Evolutionary conservation across 2,797 vertebrate genomes (phyloP).

Genomic region (Mareca penelope): DNA sequence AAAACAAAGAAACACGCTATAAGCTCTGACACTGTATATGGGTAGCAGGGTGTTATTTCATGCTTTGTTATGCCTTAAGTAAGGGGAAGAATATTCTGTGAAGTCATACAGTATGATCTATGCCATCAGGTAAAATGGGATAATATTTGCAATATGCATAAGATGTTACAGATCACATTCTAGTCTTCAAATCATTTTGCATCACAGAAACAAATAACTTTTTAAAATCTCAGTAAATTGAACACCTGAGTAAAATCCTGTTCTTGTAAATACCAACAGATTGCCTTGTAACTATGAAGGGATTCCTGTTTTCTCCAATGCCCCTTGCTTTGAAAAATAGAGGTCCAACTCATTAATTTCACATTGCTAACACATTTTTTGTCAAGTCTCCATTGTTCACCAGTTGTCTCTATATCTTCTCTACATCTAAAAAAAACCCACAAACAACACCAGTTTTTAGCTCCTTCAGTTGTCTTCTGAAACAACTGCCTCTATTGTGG

Average conservation of each 20-base stretch:
- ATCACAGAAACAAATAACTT: background rate
- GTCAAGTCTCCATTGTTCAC: background rate
- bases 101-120: background rate
- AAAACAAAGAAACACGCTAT: background rate
- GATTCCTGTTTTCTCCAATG: background rate
- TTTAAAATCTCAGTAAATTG: background rate
- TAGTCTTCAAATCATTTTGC: background rate
- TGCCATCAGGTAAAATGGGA: conserved; percentile 15
- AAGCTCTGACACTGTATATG: conserved; percentile 5
- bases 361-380: background rate
- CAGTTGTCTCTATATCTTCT: background rate
- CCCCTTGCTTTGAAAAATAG: background rate
- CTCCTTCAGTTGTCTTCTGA: background rate
- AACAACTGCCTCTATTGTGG: background rate
- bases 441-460: background rate
- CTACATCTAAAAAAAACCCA: background rate
- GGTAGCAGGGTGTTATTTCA: conserved; percentile 22
- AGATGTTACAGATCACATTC: conserved; percentile 5
- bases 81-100: conserved; percentile 20
- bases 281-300: background rate
- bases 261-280: background rate
- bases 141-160: background rate
- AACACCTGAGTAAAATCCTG: background rate
- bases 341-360: background rate
- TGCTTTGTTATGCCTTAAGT: conserved; percentile 1